A percentile compares a stretch with the other conserved stretches of the same genome.
Conservation (phyloP, 2,797 vertebrate genomes). For the Dermochelys coriacea region DNA sequence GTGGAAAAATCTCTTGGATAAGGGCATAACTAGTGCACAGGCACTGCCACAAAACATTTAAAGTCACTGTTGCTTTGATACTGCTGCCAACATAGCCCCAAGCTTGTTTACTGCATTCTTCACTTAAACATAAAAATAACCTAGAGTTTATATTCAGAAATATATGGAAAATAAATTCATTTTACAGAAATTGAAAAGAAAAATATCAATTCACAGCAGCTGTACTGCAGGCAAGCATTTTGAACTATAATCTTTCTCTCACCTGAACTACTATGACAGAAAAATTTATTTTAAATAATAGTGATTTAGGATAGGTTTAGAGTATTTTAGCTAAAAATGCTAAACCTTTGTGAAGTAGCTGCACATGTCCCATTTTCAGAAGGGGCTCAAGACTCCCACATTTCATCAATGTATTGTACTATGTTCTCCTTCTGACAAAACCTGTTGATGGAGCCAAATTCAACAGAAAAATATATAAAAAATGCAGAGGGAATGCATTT, state of each 20-base stretch:
- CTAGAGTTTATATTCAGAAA: neutral
- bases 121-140: neutral
- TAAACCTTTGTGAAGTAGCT: neutral
- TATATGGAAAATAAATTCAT: neutral
- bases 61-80: neutral
- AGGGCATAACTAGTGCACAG: neutral
- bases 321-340: neutral
- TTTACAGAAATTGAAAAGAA: neutral
- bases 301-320: neutral
- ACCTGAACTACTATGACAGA: neutral
- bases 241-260: neutral
- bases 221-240: neutral
- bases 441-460: neutral
- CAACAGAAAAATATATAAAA: neutral
- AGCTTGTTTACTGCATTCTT: neutral
- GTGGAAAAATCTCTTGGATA: slow-evolving; percentile 1
- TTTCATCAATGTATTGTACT: neutral
- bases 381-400: neutral
- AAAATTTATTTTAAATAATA: neutral
- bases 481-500: neutral
- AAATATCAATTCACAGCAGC: neutral
- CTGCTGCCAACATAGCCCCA: neutral
- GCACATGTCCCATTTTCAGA: neutral
- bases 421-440: neutral
- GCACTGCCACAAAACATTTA: neutral